Percentiles rank a stretch among this genome's conserved stretches.
Evolutionary conservation across 2,888 invertebrate genomes (phyloP).

Genomic region (Idaea dimidiata): DNA sequence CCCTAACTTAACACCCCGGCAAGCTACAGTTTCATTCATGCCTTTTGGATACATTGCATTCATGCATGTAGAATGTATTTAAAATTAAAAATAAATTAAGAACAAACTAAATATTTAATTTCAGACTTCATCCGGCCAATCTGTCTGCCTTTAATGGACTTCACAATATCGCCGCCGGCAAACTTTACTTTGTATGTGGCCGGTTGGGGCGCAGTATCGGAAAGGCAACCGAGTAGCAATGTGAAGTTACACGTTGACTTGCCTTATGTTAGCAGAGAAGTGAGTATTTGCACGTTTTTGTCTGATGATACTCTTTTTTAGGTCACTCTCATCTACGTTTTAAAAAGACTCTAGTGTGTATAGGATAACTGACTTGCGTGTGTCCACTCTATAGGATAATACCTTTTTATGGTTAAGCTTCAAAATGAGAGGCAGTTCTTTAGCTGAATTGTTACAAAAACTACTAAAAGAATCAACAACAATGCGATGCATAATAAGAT

Average conservation of each 20-base stretch:
- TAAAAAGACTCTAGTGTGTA: too few species aligned
- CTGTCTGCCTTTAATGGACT: conserved; percentile 53
- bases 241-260: conserved; percentile 46
- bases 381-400: too few species aligned
- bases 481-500: conserved; percentile 2
- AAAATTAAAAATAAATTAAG: background rate
- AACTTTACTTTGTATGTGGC: conserved; percentile 48
- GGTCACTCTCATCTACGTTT: too few species aligned
- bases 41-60: too few species aligned
- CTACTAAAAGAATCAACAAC: too few species aligned
- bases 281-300: conserved; percentile 20
- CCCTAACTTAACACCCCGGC: too few species aligned
- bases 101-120: conserved; percentile 21
- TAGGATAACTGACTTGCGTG: too few species aligned
- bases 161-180: conserved; percentile 29
- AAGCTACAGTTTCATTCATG: too few species aligned
- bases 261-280: conserved; percentile 34
- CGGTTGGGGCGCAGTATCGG: conserved; percentile 78
- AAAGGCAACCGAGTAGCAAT: conserved; percentile 36
- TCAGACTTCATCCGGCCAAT: conserved; percentile 67
- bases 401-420: too few species aligned
- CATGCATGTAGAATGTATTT: background rate
- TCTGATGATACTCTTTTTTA: too few species aligned
- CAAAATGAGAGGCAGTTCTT: too few species aligned
- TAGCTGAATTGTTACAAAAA: too few species aligned